Conservation (phyloP, 2,797 vertebrate species). For the Capromys pilorides region DNA sequence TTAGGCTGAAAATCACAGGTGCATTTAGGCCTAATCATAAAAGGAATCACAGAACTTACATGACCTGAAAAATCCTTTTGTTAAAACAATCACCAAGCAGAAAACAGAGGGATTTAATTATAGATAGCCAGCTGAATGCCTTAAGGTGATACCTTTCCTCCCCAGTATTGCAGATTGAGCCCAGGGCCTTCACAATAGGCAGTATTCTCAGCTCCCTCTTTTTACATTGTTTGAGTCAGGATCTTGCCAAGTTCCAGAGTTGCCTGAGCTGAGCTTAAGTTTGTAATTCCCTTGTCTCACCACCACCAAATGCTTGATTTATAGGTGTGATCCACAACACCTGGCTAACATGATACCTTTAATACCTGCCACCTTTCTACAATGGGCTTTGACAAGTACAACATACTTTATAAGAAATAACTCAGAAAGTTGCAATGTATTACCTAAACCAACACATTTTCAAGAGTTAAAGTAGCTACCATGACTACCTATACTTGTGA, state of each 20-base stretch:
- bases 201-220: too few relatives aligned
- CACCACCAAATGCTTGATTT: background rate
- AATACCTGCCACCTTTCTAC: background rate
- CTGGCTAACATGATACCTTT: background rate
- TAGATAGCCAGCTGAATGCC: background rate
- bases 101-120: background rate
- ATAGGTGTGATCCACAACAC: background rate
- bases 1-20: background rate
- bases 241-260: background rate
- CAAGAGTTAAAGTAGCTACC: background rate
- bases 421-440: background rate
- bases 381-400: background rate
- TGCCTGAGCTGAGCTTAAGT: background rate
- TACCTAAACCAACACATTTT: background rate
- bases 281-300: background rate
- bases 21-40: background rate
- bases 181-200: background rate
- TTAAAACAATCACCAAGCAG: background rate
- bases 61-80: background rate
- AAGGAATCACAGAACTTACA: background rate
- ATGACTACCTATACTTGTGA: background rate
- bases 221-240: background rate
- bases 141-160: background rate
- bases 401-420: slow-evolving; percentile 3
- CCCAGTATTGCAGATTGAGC: background rate